These are phyloP conservation scores for Chrysodeixis includens DNA, from an alignment of 2,888 invertebrate genomes.

Conservation along the genomic window DNA sequence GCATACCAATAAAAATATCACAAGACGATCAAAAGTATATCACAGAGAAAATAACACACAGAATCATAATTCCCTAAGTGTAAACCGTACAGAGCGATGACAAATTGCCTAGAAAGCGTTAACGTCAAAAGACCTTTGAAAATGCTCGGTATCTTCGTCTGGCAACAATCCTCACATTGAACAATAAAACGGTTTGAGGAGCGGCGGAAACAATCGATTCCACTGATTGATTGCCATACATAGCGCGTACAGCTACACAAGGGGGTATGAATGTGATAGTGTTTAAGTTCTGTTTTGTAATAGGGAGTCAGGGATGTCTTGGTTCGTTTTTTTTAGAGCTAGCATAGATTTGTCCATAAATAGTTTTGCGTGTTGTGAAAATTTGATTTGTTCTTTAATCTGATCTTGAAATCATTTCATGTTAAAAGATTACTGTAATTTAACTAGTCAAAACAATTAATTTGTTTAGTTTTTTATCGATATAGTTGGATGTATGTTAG, in stretches of 20 bases:
- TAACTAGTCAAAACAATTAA: too few relatives aligned
- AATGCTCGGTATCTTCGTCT: constrained; percentile 21
- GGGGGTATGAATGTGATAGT: constrained; percentile 25
- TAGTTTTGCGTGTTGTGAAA: too few relatives aligned
- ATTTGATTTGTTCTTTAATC: too few relatives aligned
- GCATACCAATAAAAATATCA: neutral
- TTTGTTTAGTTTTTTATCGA: too few relatives aligned
- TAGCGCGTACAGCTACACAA: constrained; percentile 34
- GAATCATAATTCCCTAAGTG: neutral
- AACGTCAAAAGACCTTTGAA: constrained; percentile 26
- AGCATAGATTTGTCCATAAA: too few relatives aligned
- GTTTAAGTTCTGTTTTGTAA: neutral
- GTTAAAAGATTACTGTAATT: too few relatives aligned
- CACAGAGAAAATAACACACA: neutral
- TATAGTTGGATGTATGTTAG: too few relatives aligned
- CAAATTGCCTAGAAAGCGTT: constrained; percentile 7
- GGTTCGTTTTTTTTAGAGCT: too few relatives aligned
- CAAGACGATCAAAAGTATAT: neutral
- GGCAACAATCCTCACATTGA: constrained; percentile 34
- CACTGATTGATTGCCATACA: constrained; percentile 58
- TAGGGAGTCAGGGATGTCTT: neutral
- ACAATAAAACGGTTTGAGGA: constrained; percentile 44
- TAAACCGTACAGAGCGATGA: neutral
- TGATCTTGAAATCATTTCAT: too few relatives aligned
- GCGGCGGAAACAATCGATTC: constrained; percentile 57